Evolutionary conservation across 1,140 invertebrate species (phyloP).

Genomic region (Dysdera silvatica): DNA sequence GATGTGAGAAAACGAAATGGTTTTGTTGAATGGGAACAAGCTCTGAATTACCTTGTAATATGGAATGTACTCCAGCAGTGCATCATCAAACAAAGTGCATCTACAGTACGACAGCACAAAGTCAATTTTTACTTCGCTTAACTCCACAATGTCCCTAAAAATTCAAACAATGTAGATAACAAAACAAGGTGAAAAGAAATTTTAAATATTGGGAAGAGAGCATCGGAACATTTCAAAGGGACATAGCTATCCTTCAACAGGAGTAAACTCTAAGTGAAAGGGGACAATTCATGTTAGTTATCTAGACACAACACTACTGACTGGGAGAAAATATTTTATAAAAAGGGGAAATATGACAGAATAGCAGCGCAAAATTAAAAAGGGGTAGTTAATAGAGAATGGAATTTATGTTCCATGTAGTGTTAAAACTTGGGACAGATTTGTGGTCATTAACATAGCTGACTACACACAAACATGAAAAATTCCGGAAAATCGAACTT

Average conservation of each 20-base stretch:
- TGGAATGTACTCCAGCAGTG: slow-evolving; percentile 61
- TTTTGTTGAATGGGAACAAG: not conserved
- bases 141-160: slow-evolving; percentile 55
- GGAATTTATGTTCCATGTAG: too few relatives aligned
- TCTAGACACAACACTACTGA: not conserved
- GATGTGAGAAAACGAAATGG: not conserved
- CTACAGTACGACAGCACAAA: slow-evolving; percentile 69
- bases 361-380: too few relatives aligned
- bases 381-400: too few relatives aligned
- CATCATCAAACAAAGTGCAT: slow-evolving; percentile 67
- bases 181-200: too few relatives aligned
- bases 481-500: too few relatives aligned
- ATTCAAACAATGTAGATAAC: not conserved
- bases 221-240: too few relatives aligned
- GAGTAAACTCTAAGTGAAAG: not conserved
- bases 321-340: not conserved
- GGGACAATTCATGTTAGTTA: not conserved
- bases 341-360: not conserved
- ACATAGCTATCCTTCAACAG: not conserved
- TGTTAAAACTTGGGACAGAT: too few relatives aligned
- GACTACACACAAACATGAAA: too few relatives aligned
- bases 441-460: too few relatives aligned
- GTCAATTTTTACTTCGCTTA: slow-evolving; percentile 58
- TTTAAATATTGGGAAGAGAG: too few relatives aligned
- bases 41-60: slow-evolving; percentile 62